phyloP scores from a whole-genome alignment of 2,888 invertebrate species.

The Archaeoteleia sp. region DNA sequence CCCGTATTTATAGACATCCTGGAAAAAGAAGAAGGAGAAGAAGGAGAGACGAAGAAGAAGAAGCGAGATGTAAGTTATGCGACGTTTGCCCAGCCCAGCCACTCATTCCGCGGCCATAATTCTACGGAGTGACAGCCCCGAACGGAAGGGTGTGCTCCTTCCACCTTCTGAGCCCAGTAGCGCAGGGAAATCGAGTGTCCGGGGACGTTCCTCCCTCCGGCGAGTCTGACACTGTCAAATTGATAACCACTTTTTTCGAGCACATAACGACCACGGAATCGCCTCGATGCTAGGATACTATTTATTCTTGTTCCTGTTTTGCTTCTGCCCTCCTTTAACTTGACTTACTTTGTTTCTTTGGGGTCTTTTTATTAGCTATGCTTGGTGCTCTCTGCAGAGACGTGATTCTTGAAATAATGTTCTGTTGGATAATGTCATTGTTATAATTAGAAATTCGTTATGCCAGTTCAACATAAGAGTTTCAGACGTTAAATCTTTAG shows the following conservation, averaged over 20 bases:
- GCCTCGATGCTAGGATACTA: constrained; percentile 29
- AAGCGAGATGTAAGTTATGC: constrained; percentile 68
- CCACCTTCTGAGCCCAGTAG: constrained; percentile 53
- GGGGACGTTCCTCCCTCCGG: constrained; percentile 38
- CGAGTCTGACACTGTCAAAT: constrained; percentile 68
- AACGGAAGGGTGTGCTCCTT: constrained; percentile 71
- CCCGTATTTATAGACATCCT: constrained; percentile 69
- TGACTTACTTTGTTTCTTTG: constrained; percentile 15
- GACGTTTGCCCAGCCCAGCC: constrained; percentile 73
- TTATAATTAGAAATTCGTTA: no score
- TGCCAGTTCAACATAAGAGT: no score
- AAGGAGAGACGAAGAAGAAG: constrained; percentile 59
- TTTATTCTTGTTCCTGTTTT: constrained; percentile 32
- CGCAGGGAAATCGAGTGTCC: constrained; percentile 68
- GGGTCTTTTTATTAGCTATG: constrained; percentile 1
- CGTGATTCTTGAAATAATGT: background rate
- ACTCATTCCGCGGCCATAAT: constrained; percentile 73
- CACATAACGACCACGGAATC: constrained; percentile 50
- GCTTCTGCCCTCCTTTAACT: constrained; percentile 8
- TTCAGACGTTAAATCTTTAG: no score
- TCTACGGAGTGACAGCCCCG: constrained; percentile 71
- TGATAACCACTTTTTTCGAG: constrained; percentile 65
- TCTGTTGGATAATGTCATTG: no score
- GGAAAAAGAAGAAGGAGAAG: constrained; percentile 65
- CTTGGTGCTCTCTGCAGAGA: constrained; percentile 6